phyloP scores from a whole-genome alignment of 2,113 vertebrate genomes.

The Brachionichthys hirsutus region DNA sequence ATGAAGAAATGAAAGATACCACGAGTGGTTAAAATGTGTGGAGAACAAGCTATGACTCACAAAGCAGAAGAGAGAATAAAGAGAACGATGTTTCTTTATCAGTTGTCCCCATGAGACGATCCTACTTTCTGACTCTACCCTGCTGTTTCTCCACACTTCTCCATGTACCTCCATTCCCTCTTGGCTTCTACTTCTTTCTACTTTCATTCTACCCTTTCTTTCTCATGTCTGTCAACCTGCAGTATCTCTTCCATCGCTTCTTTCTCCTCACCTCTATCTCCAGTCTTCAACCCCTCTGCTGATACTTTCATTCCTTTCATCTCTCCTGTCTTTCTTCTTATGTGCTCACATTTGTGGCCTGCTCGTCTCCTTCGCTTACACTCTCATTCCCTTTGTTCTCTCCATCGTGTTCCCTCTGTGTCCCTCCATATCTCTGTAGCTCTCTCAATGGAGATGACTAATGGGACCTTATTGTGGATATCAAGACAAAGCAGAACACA shows the following conservation, averaged over 20 bases:
- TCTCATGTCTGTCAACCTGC: constrained; percentile 6
- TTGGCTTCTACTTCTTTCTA: background rate
- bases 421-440: constrained; percentile 16
- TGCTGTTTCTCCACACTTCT: no score
- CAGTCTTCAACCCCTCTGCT: constrained; percentile 5
- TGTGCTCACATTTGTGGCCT: constrained; percentile 2
- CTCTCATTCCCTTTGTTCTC: background rate
- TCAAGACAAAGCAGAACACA: constrained; percentile 39
- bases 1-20: no score
- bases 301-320: constrained; percentile 12
- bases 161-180: background rate
- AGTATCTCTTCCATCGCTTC: constrained; percentile 27
- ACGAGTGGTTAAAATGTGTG: no score
- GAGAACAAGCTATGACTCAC: no score
- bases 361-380: constrained; percentile 4
- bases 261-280: constrained; percentile 6
- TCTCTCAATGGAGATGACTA: constrained; percentile 35
- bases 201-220: background rate
- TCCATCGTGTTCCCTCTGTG: background rate
- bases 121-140: no score
- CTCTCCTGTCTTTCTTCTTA: constrained; percentile 10
- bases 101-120: no score
- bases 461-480: constrained; percentile 57
- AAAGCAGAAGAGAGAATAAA: no score
- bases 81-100: no score